Evolutionary conservation across 53 echinoderm and acorn worm genomes (phyloP), one percentile per base, ranked within the genome.

Genomic region (Antedon mediterranea): DNA sequence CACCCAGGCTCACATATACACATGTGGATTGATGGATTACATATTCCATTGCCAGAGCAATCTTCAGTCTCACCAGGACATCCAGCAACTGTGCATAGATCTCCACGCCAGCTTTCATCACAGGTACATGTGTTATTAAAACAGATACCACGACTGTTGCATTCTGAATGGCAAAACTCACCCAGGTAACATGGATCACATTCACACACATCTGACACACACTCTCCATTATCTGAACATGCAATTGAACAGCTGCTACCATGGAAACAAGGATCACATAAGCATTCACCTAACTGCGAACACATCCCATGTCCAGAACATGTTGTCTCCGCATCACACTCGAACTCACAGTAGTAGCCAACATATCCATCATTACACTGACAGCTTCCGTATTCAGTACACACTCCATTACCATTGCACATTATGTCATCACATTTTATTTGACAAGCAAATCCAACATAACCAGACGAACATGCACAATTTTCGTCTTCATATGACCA

Each of bases 1-100:
- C 87, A 93, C n/a, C 90, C 88, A 30, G 93, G 93, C 29, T 93
- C 85, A 85, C 93, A 93, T 57, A 90, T 90, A 71, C 93, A 93
- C 32, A 78, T 74, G 74, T 90, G 90, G 37, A 87, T 73, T 29
- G 90, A 89, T 8, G 93, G 78, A 85, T 93, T 93, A 82, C 93
- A 93, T 43, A 93, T 42, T n/a, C 93, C 93, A 78, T 90, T 78
- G 0, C 93, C 93, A 78, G 90, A 93, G 43, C 93, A 93, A 76
- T 93, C 90, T 31, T 72, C 71, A 71, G 85, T 74, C 13, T 78
- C 43, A 4, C 93, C 90, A 9, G 93, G 93, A 88, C 93, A 93
- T 14, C 87, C 93, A 73, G 90, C 83, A 29, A 93, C 43, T 31
- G 81, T 89, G 76, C 93, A 93, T 42, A 43, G 71, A 18, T 90